Evolutionary conservation across 2,888 invertebrate species (phyloP).

Genomic region (Amblyteles armatorius): DNA sequence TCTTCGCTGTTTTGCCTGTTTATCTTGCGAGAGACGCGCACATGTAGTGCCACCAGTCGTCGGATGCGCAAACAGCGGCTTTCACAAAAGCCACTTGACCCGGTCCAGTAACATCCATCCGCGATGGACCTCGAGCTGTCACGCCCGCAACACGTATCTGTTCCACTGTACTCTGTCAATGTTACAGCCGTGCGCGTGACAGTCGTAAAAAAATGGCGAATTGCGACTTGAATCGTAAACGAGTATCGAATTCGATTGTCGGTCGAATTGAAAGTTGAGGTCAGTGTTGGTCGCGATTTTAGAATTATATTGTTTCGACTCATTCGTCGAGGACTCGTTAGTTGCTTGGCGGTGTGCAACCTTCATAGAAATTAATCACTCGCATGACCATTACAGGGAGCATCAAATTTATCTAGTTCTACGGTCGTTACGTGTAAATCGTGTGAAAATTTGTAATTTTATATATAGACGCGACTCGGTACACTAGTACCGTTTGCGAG

Average conservation of each 20-base stretch:
- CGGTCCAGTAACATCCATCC: slow-evolving; percentile 84
- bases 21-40: not conserved
- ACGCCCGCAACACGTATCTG: slow-evolving; percentile 76
- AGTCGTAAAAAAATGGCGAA: not conserved
- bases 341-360: not conserved
- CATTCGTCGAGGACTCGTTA: not conserved
- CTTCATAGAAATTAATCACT: not conserved
- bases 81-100: slow-evolving; percentile 84
- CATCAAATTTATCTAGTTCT: not conserved
- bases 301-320: not conserved
- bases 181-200: slow-evolving; percentile 9
- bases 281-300: not conserved
- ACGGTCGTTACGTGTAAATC: not conserved
- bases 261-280: slow-evolving; percentile 6
- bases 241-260: slow-evolving; percentile 14
- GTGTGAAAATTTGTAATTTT: slow-evolving; percentile 38
- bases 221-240: not conserved
- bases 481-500: not conserved
- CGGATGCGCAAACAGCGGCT: slow-evolving; percentile 72
- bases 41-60: slow-evolving; percentile 7
- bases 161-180: slow-evolving; percentile 14
- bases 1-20: slow-evolving; percentile 2
- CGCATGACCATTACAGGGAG: not conserved
- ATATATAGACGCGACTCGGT: slow-evolving; percentile 28
- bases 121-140: slow-evolving; percentile 71